Evolutionary conservation across 2,797 vertebrate species (phyloP), one percentile per base, ranked within the genome.

Genomic region (Prunella strophiata): DNA sequence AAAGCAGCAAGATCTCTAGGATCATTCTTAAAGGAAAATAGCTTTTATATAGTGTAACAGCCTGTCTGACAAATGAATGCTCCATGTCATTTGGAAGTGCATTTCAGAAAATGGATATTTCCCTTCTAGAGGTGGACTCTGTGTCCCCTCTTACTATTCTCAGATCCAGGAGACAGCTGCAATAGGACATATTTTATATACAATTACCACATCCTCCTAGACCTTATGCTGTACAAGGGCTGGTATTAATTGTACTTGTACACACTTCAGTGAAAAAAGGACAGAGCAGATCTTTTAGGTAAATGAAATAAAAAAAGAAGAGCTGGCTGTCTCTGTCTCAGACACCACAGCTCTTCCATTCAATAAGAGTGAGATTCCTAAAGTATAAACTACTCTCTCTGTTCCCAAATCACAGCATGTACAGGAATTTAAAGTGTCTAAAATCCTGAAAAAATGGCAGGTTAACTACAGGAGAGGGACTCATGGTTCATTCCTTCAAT

Each of bases 41-140:
- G 27, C 38, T 88, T 91, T 72, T 62, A 55, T 27, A 51, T 0
- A 3, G 20, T 3, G 3, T 30, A 91, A 77, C 1, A 75, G 20
- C 36, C 23, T 4, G 3, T 34, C 57, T 83, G 47, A 5, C 48
- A 80, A 85, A 68, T 3, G 7, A 84, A 74, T 42, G 26, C 3
- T 68, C 36, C 11, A 7, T 6, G 16, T 34, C 6, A 58, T 30
- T 61, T 7, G 5, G 22, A 4, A 86, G 17, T 0, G 0, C 13
- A 16, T 51, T 65, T 72, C 58, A 43, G 47, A 50, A 34, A 23
- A 52, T 4, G 18, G 21, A 15, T 52, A 40, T 68, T 82, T 8
- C 18, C 42, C 30, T 85, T 79, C 48, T 40, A 45, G 40, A 84
- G 38, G 3, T 3, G 1, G 25, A 4, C 18, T 63, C 3, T 7